Evolutionary conservation across 2,888 invertebrate species (phyloP), one percentile per base, ranked within the genome.

Genomic region (Phasia obesa): DNA sequence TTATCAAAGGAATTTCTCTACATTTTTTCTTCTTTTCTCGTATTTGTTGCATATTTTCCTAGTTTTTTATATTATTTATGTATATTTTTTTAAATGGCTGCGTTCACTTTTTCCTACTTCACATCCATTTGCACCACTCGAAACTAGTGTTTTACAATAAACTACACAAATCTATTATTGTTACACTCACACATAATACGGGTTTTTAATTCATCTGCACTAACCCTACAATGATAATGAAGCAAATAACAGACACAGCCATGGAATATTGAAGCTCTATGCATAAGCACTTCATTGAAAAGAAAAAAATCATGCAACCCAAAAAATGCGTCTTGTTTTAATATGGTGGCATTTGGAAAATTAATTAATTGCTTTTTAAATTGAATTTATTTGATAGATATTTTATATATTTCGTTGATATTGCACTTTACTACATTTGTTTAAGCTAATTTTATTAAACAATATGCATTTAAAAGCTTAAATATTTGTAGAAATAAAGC

Each of bases 381-480:
- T 60, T 60, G 27, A 51, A 76, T 27, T 53, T 27, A 11, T 65
- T 59, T 55, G 35, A 31, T 2, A 27, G 15, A 55, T 67, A 69
- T 81, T 80, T 62, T 13, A 57, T 60, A n/a, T 9, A 6, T 2
- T 53, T 64, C 21, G n/a, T 53, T 67, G 25, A 21, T 71, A 77
- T 81, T 83, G 79, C 77, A 84, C 73, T 84, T 81, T 51, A 81
- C 71, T 81, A 15, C 47, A 73, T 73, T 59, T 35, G 11, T 35
- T 35, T 35, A 35, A 31, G n/a, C 13, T 44, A 59, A 64, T 81
- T 84, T 79, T 80, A 57, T 67, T 74, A 79, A 84, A 81, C 82
- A 80, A 85, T 84, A 84, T 84, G 84, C 85, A 84, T 31, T 84
- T 84, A 76, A 84, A 80, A 80, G 71, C 73, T 55, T 70, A 60